Evolutionary conservation across 2,888 invertebrate species (phyloP).

Genomic region (Eilema sororculum): DNA sequence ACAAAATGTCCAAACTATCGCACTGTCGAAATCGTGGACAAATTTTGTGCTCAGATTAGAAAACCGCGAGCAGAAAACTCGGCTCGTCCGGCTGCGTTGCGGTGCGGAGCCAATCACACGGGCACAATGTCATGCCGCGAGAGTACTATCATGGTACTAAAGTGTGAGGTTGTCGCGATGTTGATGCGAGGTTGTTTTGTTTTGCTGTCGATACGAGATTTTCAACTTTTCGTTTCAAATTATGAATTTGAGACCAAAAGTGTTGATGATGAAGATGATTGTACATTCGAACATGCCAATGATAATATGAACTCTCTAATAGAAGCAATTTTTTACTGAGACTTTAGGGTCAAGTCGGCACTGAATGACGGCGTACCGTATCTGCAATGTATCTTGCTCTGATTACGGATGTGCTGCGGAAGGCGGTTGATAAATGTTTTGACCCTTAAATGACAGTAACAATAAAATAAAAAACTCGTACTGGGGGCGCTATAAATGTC

Average conservation of each 20-base stretch:
- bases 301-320: no score
- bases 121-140: constrained; percentile 51
- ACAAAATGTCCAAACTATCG: constrained; percentile 49
- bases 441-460: no score
- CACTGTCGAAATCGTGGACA: constrained; percentile 63
- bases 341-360: no score
- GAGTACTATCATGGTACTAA: constrained; percentile 14
- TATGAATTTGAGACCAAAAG: neutral
- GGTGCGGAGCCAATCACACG: constrained; percentile 61
- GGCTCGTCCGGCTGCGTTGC: constrained; percentile 53
- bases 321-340: neutral
- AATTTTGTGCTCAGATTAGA: constrained; percentile 74
- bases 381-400: no score
- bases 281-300: neutral
- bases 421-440: no score
- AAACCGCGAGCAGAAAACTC: constrained; percentile 77
- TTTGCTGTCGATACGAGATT: neutral
- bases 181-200: neutral
- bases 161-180: neutral
- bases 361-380: no score
- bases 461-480: no score
- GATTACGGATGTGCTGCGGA: no score
- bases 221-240: neutral
- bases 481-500: no score
- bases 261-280: neutral